Evolutionary conservation across 2,888 invertebrate species (phyloP).

Genomic region (Dione vanillae): DNA sequence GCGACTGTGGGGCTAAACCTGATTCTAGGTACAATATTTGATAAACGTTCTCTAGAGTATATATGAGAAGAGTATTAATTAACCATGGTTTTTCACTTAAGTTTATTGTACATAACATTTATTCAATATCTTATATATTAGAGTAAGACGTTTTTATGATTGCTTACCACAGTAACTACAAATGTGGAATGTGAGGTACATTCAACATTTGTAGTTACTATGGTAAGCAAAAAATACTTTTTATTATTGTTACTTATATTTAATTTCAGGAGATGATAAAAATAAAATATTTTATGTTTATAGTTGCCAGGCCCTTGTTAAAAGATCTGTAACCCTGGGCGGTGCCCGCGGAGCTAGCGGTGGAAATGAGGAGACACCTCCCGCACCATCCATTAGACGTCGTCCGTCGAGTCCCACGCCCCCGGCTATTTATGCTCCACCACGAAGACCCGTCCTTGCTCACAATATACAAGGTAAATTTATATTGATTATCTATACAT

Average conservation of each 20-base stretch:
- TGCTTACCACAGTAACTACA: no score
- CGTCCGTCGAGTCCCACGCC: slow-evolving; percentile 75
- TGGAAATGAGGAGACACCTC: slow-evolving; percentile 67
- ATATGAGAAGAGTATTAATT: no score
- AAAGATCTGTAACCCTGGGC: slow-evolving; percentile 71
- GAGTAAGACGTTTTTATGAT: no score
- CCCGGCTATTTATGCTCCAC: slow-evolving; percentile 58
- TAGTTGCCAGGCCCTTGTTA: slow-evolving; percentile 80
- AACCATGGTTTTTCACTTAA: no score
- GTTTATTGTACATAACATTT: no score
- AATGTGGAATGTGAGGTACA: no score
- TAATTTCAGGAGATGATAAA: neutral
- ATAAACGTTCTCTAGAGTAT: neutral
- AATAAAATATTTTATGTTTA: neutral
- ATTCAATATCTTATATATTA: no score
- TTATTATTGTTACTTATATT: no score
- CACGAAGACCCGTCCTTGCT: slow-evolving; percentile 68
- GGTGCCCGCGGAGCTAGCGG: slow-evolving; percentile 62
- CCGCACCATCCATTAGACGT: slow-evolving; percentile 75
- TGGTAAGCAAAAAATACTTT: no score
- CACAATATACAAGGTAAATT: slow-evolving; percentile 72
- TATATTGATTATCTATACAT: neutral
- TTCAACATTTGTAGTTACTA: no score
- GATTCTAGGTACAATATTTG: slow-evolving; percentile 81
- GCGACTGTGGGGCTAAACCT: slow-evolving; percentile 99